Conservation (phyloP, 1,140 invertebrate genomes). For the Lordiphosa mommai region DNA sequence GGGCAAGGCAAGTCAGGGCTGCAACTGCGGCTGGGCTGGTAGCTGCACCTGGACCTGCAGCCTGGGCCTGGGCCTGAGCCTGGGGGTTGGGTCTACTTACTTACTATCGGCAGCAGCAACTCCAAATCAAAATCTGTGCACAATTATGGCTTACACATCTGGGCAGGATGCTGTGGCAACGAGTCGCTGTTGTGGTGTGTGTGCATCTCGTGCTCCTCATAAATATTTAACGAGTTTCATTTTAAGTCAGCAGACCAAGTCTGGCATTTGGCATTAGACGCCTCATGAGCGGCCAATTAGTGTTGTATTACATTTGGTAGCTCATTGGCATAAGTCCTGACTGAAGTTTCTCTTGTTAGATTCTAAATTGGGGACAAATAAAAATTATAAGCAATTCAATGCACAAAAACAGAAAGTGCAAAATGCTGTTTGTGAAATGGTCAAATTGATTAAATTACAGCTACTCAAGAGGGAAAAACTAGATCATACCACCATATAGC, state of each 20-base stretch:
- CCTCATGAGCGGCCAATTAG: slow-evolving; percentile 75
- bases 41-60: slow-evolving; percentile 33
- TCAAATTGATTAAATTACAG: no score
- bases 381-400: slow-evolving; percentile 45
- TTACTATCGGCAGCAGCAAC: slow-evolving; percentile 24
- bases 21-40: slow-evolving; percentile 13
- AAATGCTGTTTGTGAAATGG: slow-evolving; percentile 43
- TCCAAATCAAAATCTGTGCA: slow-evolving; percentile 73
- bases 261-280: slow-evolving; percentile 63
- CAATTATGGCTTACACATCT: slow-evolving; percentile 74
- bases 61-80: slow-evolving; percentile 28
- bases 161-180: slow-evolving; percentile 28
- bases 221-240: slow-evolving; percentile 75
- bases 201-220: slow-evolving; percentile 71
- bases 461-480: no score
- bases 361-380: slow-evolving; percentile 51
- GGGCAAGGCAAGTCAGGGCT: slow-evolving; percentile 55
- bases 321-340: slow-evolving; percentile 35
- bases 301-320: slow-evolving; percentile 71
- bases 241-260: slow-evolving; percentile 41
- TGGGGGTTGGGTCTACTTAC: neutral
- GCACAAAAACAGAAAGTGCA: neutral
- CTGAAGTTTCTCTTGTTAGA: slow-evolving; percentile 8
- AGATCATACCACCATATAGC: no score
- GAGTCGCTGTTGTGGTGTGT: slow-evolving; percentile 7